A percentile compares a stretch with the other conserved stretches of the same genome.
phyloP scores from a whole-genome alignment of 53 echinoderm and acorn worm genomes.

The Echinarachnius parma region DNA sequence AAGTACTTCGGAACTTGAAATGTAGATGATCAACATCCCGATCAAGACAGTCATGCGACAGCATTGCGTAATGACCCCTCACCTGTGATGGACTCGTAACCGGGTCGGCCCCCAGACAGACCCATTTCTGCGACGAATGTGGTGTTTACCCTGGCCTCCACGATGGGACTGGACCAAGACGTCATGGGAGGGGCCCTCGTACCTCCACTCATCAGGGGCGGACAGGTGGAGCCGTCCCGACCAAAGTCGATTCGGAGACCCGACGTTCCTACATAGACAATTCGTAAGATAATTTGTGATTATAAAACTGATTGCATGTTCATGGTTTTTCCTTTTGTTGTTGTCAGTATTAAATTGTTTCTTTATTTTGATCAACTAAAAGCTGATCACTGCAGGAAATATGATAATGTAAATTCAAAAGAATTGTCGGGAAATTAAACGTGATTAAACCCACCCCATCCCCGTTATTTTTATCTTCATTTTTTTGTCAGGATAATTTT shows the following conservation, averaged over 20 bases:
- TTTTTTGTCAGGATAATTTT: too few species aligned
- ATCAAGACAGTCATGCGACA: neutral
- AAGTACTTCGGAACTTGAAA: too few species aligned
- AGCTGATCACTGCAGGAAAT: too few species aligned
- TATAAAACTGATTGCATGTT: too few species aligned
- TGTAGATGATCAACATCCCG: neutral
- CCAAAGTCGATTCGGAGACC: constrained; percentile 54
- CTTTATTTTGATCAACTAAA: too few species aligned
- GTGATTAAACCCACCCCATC: too few species aligned
- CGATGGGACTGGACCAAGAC: constrained; percentile 36
- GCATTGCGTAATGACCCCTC: neutral
- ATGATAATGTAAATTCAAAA: too few species aligned
- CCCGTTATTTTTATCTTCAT: too few species aligned
- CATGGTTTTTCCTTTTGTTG: too few species aligned
- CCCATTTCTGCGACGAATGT: constrained; percentile 65
- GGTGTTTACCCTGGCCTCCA: constrained; percentile 24
- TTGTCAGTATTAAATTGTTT: too few species aligned
- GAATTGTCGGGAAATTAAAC: too few species aligned
- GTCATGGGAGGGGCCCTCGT: neutral
- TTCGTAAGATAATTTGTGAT: too few species aligned
- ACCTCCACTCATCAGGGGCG: neutral
- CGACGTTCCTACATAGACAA: constrained; percentile 32
- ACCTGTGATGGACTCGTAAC: constrained; percentile 83
- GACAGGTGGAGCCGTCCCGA: constrained; percentile 44
- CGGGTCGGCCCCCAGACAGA: constrained; percentile 70